Evolutionary conservation across 2,888 invertebrate genomes (phyloP).

Genomic region (Shargacucullia verbasci): DNA sequence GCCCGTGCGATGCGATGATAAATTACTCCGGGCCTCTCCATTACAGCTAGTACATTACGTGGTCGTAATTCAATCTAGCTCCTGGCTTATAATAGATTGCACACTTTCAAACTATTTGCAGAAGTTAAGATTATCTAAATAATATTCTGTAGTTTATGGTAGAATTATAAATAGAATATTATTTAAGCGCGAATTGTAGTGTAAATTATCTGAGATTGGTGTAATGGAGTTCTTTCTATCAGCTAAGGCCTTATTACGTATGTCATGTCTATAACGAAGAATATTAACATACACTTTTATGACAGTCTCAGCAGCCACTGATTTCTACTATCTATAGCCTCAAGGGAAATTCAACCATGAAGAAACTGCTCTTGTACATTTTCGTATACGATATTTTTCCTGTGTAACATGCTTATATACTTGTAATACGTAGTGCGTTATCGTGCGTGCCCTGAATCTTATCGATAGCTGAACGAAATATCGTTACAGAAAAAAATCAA

Average conservation of each 20-base stretch:
- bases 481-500: slow-evolving; percentile 3
- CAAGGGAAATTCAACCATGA: slow-evolving; percentile 37
- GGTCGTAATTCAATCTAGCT: slow-evolving; percentile 43
- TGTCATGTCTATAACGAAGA: neutral
- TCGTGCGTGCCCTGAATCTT: slow-evolving; percentile 3
- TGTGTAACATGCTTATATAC: neutral
- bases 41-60: slow-evolving; percentile 35
- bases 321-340: slow-evolving; percentile 19
- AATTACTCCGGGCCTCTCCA: slow-evolving; percentile 28
- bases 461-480: neutral
- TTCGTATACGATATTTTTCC: neutral
- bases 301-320: slow-evolving; percentile 2
- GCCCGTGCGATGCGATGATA: slow-evolving; percentile 31
- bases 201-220: neutral
- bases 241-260: slow-evolving; percentile 1
- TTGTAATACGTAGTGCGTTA: neutral
- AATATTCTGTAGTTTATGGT: neutral
- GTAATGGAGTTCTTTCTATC: neutral
- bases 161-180: slow-evolving; percentile 2
- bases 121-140: neutral
- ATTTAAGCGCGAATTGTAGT: neutral
- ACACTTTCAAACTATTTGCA: slow-evolving; percentile 20
- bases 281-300: slow-evolving; percentile 20
- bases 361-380: slow-evolving; percentile 1
- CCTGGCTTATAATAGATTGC: slow-evolving; percentile 21